These are phyloP conservation scores for Pristionchus mayeri DNA, from an alignment of 2,888 invertebrate genomes.

Conservation along the genomic window DNA sequence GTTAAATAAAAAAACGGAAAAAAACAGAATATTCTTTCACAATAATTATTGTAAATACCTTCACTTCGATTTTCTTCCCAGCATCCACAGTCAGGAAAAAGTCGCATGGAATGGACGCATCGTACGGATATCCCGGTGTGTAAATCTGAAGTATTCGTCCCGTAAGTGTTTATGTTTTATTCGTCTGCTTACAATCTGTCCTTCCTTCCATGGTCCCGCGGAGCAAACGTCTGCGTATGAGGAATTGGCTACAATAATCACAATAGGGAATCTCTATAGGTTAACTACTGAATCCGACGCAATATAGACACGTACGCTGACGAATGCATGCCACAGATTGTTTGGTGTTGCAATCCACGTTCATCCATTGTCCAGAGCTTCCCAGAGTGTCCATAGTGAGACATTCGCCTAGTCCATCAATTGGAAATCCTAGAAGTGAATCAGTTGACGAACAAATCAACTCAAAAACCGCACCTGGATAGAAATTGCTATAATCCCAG, in stretches of 20 bases:
- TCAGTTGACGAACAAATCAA: too few species aligned
- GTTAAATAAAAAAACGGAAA: too few species aligned
- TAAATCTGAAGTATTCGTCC: neutral
- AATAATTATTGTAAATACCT: neutral
- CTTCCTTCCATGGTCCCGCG: neutral
- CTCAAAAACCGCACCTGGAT: neutral
- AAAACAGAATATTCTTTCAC: too few species aligned
- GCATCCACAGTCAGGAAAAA: neutral
- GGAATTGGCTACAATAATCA: neutral
- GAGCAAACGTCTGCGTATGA: neutral
- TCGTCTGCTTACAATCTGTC: neutral
- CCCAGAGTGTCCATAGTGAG: neutral
- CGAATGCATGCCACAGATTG: neutral
- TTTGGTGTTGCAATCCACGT: neutral
- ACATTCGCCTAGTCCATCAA: neutral
- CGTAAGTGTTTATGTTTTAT: too few species aligned
- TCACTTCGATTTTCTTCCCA: neutral
- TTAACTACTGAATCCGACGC: neutral
- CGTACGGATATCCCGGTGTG: neutral
- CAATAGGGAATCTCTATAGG: too few species aligned
- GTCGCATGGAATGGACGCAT: neutral
- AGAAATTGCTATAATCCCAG: neutral
- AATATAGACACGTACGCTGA: neutral
- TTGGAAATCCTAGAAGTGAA: neutral
- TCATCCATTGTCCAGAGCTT: neutral